These are phyloP conservation scores for Cirrhinus mrigala DNA, from an alignment of 2,797 vertebrate genomes.

Conservation along the genomic window DNA sequence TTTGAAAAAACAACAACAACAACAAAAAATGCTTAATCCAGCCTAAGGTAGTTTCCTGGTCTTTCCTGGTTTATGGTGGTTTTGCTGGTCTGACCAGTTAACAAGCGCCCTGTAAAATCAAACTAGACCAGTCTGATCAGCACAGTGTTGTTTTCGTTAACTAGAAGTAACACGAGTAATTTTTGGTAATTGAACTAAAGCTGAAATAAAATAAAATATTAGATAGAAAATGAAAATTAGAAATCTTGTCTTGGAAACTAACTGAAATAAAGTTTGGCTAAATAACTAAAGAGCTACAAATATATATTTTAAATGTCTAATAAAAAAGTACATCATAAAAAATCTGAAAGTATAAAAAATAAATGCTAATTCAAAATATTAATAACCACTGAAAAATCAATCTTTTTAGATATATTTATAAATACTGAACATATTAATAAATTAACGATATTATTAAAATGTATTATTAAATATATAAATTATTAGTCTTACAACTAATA, in stretches of 20 bases:
- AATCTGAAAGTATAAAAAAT: too few species aligned
- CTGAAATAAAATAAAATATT: neutral
- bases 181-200: neutral
- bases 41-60: neutral
- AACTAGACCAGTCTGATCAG: neutral
- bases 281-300: too few species aligned
- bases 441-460: too few species aligned
- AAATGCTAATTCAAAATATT: too few species aligned
- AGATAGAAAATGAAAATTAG: neutral
- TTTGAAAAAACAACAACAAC: neutral
- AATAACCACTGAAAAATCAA: too few species aligned
- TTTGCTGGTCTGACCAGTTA: neutral
- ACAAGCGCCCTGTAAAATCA: neutral
- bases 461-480: too few species aligned
- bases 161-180: neutral
- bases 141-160: neutral
- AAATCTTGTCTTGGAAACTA: neutral
- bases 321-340: neutral
- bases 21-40: neutral
- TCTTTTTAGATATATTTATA: too few species aligned
- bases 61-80: slow-evolving; percentile 6
- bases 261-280: neutral
- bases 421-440: too few species aligned
- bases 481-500: too few species aligned
- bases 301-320: neutral